phyloP scores from a whole-genome alignment of 2,888 invertebrate species.

The Entomobrya proxima region DNA sequence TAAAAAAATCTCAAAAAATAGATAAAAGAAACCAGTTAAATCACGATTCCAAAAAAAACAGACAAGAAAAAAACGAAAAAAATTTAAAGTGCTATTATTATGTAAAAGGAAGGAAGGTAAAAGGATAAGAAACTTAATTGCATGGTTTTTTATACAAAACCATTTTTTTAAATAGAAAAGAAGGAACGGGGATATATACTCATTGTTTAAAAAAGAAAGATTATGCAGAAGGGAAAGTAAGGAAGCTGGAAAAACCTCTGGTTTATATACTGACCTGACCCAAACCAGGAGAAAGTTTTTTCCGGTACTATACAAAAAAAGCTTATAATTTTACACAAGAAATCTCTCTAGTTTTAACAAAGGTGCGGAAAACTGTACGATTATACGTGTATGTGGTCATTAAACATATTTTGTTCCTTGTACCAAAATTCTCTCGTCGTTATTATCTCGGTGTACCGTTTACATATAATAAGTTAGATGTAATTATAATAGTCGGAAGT shows the following conservation, averaged over 20 bases:
- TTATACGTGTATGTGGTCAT: no score
- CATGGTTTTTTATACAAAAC: constrained; percentile 1
- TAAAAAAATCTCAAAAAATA: constrained; percentile 8
- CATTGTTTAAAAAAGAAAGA: not conserved
- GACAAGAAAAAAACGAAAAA: not conserved
- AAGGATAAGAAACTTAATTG: not conserved
- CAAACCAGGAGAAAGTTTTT: not conserved
- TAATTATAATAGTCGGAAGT: no score
- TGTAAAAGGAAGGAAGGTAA: not conserved
- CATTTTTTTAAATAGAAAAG: not conserved
- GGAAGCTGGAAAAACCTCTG: not conserved
- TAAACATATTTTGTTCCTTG: no score
- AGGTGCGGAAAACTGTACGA: not conserved
- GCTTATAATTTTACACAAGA: not conserved
- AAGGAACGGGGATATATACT: not conserved
- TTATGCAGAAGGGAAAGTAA: not conserved
- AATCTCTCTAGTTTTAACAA: not conserved
- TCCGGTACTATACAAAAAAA: not conserved
- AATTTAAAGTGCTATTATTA: constrained; percentile 51
- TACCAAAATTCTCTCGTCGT: no score
- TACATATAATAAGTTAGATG: no score
- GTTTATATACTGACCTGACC: not conserved
- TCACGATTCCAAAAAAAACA: not conserved
- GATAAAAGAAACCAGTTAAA: not conserved
- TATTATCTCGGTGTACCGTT: no score